Evolutionary conservation across 37 sponge, comb jelly and placozoan species (phyloP).

Genomic region (Oscarella lobularis): DNA sequence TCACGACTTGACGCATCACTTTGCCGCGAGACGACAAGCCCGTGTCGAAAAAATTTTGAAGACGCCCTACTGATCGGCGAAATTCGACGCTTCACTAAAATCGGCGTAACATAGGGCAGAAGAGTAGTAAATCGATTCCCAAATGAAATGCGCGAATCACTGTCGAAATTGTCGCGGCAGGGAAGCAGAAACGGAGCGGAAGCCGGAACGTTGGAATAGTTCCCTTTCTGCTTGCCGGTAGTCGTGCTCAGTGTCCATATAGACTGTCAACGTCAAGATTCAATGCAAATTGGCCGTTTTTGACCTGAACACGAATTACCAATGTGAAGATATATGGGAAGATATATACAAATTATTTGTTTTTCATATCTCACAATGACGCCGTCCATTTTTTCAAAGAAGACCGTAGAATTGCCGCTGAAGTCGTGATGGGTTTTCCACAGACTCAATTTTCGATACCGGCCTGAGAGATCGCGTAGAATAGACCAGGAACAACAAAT

Average conservation of each 20-base stretch:
- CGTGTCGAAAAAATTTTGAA: conserved; percentile 41
- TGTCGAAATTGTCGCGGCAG: conserved; percentile 52
- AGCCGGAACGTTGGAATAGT: conserved; percentile 13
- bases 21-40: conserved; percentile 10
- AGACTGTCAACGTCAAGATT: conserved; percentile 19
- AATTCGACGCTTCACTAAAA: conserved; percentile 45
- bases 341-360: no score
- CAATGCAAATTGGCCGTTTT: conserved; percentile 19
- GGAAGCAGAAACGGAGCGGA: conserved; percentile 44
- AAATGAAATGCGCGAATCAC: conserved; percentile 11
- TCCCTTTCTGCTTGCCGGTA: conserved; percentile 31
- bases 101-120: conserved; percentile 17
- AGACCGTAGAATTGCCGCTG: not conserved
- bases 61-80: conserved; percentile 75
- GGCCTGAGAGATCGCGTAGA: not conserved
- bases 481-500: no score
- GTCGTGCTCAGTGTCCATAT: conserved; percentile 42
- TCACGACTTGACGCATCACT: conserved; percentile 62
- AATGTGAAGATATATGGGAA: no score
- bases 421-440: conserved; percentile 16
- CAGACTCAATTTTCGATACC: conserved; percentile 4
- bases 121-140: no score
- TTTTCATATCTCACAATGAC: conserved; percentile 20
- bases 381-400: conserved; percentile 12
- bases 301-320: conserved; percentile 15